Evolutionary conservation across 2,888 invertebrate genomes (phyloP).

Genomic region (Chaetogeoica ovagalla): DNA sequence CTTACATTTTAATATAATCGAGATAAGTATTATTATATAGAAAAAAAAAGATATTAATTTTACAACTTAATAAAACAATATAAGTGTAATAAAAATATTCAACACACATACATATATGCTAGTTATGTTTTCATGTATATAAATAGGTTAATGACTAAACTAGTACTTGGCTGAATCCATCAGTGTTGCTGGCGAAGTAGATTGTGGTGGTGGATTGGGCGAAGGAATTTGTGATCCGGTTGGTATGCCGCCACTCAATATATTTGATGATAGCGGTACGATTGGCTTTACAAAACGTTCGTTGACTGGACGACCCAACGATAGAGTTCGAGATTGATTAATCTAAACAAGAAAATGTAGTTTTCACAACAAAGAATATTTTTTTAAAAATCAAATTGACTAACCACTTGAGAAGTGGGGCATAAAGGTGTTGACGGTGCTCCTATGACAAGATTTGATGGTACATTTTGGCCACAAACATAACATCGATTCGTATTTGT

Average conservation of each 20-base stretch:
- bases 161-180: slow-evolving; percentile 54
- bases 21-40: neutral
- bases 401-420: slow-evolving; percentile 51
- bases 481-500: slow-evolving; percentile 69
- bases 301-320: slow-evolving; percentile 40
- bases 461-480: slow-evolving; percentile 67
- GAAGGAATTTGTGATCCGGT: slow-evolving; percentile 53
- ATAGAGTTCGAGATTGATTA: slow-evolving; percentile 44
- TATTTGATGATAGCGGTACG: slow-evolving; percentile 51
- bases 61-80: slow-evolving; percentile 2
- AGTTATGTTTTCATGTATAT: neutral
- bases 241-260: slow-evolving; percentile 50
- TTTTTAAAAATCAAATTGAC: neutral
- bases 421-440: slow-evolving; percentile 45
- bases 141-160: slow-evolving; percentile 20
- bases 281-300: slow-evolving; percentile 54
- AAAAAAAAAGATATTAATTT: neutral
- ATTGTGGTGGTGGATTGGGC: slow-evolving; percentile 52
- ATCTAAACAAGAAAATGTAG: slow-evolving; percentile 30
- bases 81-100: slow-evolving; percentile 12
- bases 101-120: neutral
- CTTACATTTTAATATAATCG: slow-evolving; percentile 13
- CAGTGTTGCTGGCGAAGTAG: slow-evolving; percentile 52
- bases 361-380: neutral
- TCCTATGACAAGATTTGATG: slow-evolving; percentile 52